Evolutionary conservation across 2,797 vertebrate species (phyloP).

Genomic region (Myotis vivesi): DNA sequence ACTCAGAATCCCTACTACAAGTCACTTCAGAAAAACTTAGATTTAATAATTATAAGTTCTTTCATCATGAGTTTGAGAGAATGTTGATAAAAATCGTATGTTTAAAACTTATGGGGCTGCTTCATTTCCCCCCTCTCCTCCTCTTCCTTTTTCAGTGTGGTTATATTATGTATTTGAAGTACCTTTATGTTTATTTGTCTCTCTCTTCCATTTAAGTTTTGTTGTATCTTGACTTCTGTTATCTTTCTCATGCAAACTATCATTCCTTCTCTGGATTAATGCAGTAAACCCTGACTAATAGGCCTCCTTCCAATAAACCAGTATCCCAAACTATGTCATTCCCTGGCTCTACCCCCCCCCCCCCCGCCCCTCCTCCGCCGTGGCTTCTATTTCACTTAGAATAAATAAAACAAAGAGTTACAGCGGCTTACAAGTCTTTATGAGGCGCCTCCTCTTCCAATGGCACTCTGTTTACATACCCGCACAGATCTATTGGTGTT

Average conservation of each 20-base stretch:
- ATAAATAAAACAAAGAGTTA: neutral
- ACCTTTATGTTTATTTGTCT: neutral
- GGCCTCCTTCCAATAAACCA: neutral
- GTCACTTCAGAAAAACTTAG: neutral
- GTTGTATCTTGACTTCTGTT: neutral
- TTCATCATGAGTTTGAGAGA: neutral
- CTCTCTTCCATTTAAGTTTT: neutral
- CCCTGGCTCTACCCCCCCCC: neutral
- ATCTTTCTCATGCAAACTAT: neutral
- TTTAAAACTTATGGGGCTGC: neutral
- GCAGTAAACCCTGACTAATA: neutral
- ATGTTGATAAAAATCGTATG: neutral
- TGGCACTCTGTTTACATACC: neutral
- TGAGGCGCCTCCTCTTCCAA: neutral
- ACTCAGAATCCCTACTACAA: neutral
- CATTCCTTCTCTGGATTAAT: neutral
- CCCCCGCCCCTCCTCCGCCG: accelerated
- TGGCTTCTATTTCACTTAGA: neutral
- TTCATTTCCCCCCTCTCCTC: neutral
- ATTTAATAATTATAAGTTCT: neutral
- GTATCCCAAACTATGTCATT: no score
- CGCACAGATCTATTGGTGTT: neutral
- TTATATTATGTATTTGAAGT: neutral
- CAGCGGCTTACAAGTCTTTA: neutral
- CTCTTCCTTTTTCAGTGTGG: neutral